Percentiles rank a stretch among this genome's conserved stretches.
Evolutionary conservation across 2,113 vertebrate genomes (phyloP).

Genomic region (Ammodytes dubius): DNA sequence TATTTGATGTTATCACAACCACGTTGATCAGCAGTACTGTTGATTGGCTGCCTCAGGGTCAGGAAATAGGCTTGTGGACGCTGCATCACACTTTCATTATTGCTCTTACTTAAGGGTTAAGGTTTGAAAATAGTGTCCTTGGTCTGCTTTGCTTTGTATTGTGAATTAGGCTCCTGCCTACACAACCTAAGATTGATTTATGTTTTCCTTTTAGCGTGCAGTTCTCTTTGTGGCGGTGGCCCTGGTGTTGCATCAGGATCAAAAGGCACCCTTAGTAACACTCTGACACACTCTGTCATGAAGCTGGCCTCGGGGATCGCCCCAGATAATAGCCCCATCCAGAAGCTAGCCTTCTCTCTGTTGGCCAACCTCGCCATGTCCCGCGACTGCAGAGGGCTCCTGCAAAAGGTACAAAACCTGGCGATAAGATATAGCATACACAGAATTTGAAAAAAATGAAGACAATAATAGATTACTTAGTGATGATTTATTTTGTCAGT

Average conservation of each 20-base stretch:
- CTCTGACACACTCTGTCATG: slow-evolving; percentile 90
- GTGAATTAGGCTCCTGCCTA: neutral
- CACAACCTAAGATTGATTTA: neutral
- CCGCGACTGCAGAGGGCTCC: slow-evolving; percentile 91
- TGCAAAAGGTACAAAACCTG: slow-evolving; percentile 90
- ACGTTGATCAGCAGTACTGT: neutral
- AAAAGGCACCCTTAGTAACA: slow-evolving; percentile 81
- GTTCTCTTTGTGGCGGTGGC: slow-evolving; percentile 85
- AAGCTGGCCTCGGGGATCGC: slow-evolving; percentile 89
- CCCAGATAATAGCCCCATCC: slow-evolving; percentile 83
- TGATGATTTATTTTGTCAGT: neutral
- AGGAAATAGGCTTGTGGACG: neutral
- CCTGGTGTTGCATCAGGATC: slow-evolving; percentile 70
- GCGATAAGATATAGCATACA: too few relatives aligned
- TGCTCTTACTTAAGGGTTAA: neutral
- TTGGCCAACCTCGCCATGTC: slow-evolving; percentile 92
- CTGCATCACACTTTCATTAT: neutral
- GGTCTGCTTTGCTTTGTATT: neutral
- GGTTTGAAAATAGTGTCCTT: neutral
- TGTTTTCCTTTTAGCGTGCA: slow-evolving; percentile 86
- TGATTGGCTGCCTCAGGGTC: neutral
- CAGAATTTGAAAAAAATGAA: too few relatives aligned
- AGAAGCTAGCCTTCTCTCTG: slow-evolving; percentile 89
- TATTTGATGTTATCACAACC: neutral
- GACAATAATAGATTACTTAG: neutral